Evolutionary conservation across 2,888 invertebrate genomes (phyloP).

Genomic region (Aleiodes leptofemur): DNA sequence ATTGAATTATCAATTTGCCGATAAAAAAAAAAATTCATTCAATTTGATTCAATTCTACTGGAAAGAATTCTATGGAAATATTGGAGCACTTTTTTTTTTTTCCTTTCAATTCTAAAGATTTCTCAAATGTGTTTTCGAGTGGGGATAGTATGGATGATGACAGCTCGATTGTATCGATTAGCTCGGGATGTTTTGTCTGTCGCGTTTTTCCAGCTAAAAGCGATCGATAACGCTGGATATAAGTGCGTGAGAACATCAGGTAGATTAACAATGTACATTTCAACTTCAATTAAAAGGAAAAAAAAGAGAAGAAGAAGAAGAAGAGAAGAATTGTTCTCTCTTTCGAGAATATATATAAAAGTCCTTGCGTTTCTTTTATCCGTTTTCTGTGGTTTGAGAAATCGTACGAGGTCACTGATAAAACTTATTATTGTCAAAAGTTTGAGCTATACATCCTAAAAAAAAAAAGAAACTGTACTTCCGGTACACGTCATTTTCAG

Average conservation of each 20-base stretch:
- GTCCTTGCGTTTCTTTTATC: conserved; percentile 20
- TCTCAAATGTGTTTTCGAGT: background rate
- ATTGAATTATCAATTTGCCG: conserved; percentile 2
- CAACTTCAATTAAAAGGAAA: background rate
- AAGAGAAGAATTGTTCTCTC: background rate
- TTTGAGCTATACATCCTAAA: conserved; percentile 29
- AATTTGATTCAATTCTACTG: too few relatives aligned
- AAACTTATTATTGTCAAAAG: conserved; percentile 63
- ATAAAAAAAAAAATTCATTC: too few relatives aligned
- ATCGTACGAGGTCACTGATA: conserved; percentile 62
- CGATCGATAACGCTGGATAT: conserved; percentile 33
- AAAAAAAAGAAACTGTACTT: background rate
- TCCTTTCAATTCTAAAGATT: conserved; percentile 1
- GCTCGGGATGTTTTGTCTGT: conserved; percentile 23
- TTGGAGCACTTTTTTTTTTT: too few relatives aligned
- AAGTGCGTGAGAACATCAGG: conserved; percentile 28
- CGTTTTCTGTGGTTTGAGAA: conserved; percentile 58
- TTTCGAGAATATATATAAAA: conserved; percentile 10
- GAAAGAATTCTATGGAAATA: too few relatives aligned
- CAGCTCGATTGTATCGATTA: conserved; percentile 19
- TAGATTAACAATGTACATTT: conserved; percentile 23
- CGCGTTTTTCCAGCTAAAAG: conserved; percentile 16
- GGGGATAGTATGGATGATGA: conserved; percentile 20
- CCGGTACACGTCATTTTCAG: conserved; percentile 30
- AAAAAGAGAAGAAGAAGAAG: background rate